Evolutionary conservation across 2,888 invertebrate genomes (phyloP), one percentile per base, ranked within the genome.

Genomic region (Pyrgus malvae): DNA sequence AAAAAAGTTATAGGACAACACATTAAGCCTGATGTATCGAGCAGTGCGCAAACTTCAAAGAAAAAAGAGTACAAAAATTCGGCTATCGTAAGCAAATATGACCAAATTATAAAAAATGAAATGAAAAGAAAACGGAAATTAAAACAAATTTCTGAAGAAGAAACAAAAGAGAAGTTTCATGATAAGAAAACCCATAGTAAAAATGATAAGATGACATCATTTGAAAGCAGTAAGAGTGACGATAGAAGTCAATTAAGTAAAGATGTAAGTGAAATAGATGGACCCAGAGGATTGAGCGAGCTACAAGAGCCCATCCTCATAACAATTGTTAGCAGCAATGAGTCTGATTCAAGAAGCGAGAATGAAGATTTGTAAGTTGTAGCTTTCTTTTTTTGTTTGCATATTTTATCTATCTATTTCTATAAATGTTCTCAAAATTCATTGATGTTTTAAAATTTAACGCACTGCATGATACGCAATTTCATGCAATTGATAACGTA

Each of bases 1-100:
- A 37, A 38, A 37, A 37, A 35, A 2, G 27, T 53, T 29, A 21
- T 53, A 2, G 9, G 45, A 2, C 29, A 25, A 12, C 42, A 42
- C 9, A 7, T 35, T 5, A 35, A 11, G 7, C 35, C 12, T 7
- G 16, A 14, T 8, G 25, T 8, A 21, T 11, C 11, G n/a, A 19
- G 4, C 8, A 37, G 16, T 3, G 17, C 17, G 27, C 9, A 12
- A 17, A 35, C 23, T 0, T 23, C 49, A 31, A 4, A 23, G 3
- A 11, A 14, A 6, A 50, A 8, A 5, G 12, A 12, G 3, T 8
- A 12, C 0, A 29, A 16, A 11, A 41, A 6, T 9, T 14, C 23
- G n/a, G n/a, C 9, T 25, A 11, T 3, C 6, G 14, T 9, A 7
- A 3, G 16, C 6, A 41, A 23, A 23, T 8, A 23, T 6, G 31